Conservation (phyloP, 2,888 invertebrate species). For the Apeira syringaria region DNA sequence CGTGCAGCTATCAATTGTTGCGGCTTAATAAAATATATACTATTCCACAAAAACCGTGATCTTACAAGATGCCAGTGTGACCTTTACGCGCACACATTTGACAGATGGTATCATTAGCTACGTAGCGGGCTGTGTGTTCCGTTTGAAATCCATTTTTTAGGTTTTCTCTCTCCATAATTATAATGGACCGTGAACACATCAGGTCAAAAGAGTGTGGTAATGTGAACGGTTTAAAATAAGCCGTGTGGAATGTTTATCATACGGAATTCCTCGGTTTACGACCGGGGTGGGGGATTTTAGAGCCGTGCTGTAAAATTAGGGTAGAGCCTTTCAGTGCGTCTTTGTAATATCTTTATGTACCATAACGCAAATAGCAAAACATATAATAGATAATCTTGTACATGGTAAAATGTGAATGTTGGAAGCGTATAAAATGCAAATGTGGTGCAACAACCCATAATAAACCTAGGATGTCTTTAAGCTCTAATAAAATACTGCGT, state of each 20-base stretch:
- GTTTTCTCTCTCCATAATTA: constrained; percentile 42
- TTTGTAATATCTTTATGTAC: constrained; percentile 15
- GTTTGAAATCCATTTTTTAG: constrained; percentile 33
- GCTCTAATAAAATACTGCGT: constrained; percentile 34
- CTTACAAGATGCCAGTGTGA: constrained; percentile 27
- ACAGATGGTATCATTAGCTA: constrained; percentile 50
- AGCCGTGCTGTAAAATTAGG: constrained; percentile 30
- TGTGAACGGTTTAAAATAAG: constrained; percentile 59
- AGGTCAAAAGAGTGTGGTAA: constrained; percentile 55
- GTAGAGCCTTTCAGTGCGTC: constrained; percentile 26
- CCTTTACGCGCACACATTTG: constrained; percentile 41
- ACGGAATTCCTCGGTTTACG: constrained; percentile 58
- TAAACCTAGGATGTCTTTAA: constrained; percentile 20
- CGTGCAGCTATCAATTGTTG: constrained; percentile 13
- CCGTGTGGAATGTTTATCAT: constrained; percentile 58
- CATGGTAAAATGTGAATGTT: constrained; percentile 17
- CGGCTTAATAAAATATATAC: constrained; percentile 23
- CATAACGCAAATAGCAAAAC: constrained; percentile 6
- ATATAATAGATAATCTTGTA: constrained; percentile 6
- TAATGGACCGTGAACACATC: constrained; percentile 54
- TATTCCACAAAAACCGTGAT: constrained; percentile 26
- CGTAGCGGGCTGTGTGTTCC: constrained; percentile 34
- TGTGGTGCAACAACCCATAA: constrained; percentile 26
- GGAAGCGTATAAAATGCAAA: constrained; percentile 19
- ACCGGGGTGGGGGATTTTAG: constrained; percentile 39